Base-by-base conservation (phyloP, 2,888 invertebrate genomes). In the Hypercompe scribonia region DNA sequence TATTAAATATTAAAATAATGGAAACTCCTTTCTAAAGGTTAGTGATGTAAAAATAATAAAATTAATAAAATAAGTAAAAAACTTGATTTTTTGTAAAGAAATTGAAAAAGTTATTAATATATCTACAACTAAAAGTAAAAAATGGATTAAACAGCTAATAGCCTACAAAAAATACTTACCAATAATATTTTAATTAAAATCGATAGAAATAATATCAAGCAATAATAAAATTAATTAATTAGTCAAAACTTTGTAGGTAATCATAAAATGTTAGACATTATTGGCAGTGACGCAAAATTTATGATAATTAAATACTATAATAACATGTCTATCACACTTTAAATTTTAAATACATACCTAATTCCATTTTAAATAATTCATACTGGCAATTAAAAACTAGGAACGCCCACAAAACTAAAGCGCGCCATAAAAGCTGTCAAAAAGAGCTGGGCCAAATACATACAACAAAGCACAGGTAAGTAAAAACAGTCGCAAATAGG, bases 401-500 rank as follows among this genome's bases (percentile, higher is more conserved):
- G 21, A 33, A 46, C 46, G 70, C 63, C n/a, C 64, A 65, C 72
- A 33, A 74, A 72, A 77, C 70, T 78, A 77, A 72, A 73, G 28
- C 1, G 73, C 77, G 75, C 74, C 78, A 74, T 73, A 65, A 72
- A 76, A 72, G 18, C 18, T 28, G 10, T 3, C 21, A 66, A 21
- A 39, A 39, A 21, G 11, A 28, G 42, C 21, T 31, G 73, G 82
- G 79, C 80, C 82, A 82, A 78, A 80, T 70, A 63, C 77, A 73
- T 72, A n/a, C n/a, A 68, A 65, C 34, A n/a, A 15, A 73, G 58
- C 67, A 71, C 68, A 79, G 68, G 76, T 79, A 79, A 81, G 68
- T 74, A 84, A 81, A 81, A 81, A 81, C 73, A 78, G 81, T 84
- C 84, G 81, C 81, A 81, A 84, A 84, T 81, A 83, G 81, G 79